These are phyloP conservation scores for Volucella inflata DNA, from an alignment of 2,888 invertebrate genomes.

Conservation along the genomic window DNA sequence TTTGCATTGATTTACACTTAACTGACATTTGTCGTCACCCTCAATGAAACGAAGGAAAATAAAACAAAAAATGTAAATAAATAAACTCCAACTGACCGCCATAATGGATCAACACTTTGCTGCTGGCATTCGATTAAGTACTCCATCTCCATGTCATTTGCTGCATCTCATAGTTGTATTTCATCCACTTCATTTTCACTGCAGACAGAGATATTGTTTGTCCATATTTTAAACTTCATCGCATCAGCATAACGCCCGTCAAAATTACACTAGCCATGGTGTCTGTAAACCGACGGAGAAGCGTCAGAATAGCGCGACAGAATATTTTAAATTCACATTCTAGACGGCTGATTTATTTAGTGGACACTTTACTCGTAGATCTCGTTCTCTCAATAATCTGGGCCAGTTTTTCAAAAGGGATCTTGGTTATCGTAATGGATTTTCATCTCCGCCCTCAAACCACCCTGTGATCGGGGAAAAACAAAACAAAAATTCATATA, in stretches of 20 bases:
- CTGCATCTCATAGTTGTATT: conserved; percentile 8
- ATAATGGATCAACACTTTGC: conserved; percentile 40
- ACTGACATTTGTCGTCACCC: no score
- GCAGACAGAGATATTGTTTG: conserved; percentile 27
- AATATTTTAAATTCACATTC: conserved; percentile 66
- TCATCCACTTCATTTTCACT: conserved; percentile 22
- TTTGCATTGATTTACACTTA: no score
- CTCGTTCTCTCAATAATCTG: conserved; percentile 21
- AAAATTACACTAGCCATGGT: no score
- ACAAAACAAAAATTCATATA: not conserved
- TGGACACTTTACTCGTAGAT: conserved; percentile 58
- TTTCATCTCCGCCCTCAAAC: conserved; percentile 15
- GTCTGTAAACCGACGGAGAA: no score
- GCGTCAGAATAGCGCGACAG: not conserved
- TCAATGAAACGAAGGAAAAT: no score
- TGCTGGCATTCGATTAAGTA: conserved; percentile 27
- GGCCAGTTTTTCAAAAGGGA: conserved; percentile 30
- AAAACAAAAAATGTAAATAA: not conserved
- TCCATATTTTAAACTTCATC: conserved; percentile 40
- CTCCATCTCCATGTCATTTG: conserved; percentile 27
- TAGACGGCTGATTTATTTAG: conserved; percentile 58
- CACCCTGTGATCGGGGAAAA: no score
- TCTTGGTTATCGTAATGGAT: conserved; percentile 63
- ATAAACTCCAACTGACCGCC: conserved; percentile 17
- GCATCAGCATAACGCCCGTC: conserved; percentile 4